Percentiles rank a stretch among this genome's conserved stretches.
phyloP scores from a whole-genome alignment of 2,888 invertebrate genomes.

The Bugula neritina region DNA sequence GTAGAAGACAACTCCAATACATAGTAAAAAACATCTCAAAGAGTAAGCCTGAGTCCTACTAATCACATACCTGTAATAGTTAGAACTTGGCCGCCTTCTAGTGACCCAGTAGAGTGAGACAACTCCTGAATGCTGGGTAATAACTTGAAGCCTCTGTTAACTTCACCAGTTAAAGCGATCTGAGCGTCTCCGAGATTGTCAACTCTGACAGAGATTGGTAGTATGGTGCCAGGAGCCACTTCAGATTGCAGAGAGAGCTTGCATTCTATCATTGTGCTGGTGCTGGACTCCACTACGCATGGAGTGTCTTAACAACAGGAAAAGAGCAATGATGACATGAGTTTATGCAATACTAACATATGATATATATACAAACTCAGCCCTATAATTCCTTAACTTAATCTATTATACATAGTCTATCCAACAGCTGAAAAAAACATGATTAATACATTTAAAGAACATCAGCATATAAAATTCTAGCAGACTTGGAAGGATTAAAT shows the following conservation, averaged over 20 bases:
- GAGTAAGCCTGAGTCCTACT: no score
- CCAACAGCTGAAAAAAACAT: no score
- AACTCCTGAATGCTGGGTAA: neutral
- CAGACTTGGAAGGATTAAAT: no score
- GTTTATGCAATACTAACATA: no score
- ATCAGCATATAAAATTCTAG: no score
- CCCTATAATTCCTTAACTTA: no score
- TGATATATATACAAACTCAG: no score
- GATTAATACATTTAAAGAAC: no score
- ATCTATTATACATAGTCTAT: no score
- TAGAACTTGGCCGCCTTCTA: constrained; percentile 13
- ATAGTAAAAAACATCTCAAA: no score
- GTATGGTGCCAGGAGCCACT: neutral
- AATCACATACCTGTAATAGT: constrained; percentile 25
- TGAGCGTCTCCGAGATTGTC: constrained; percentile 18
- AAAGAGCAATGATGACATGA: no score
- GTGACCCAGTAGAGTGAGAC: neutral
- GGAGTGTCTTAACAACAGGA: neutral
- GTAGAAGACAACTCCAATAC: no score
- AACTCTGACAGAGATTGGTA: neutral
- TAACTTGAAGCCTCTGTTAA: constrained; percentile 23
- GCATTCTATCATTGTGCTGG: neutral
- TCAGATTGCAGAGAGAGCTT: neutral
- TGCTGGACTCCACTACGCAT: neutral
- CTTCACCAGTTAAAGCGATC: constrained; percentile 13